Conservation (phyloP, 2,888 invertebrate genomes). For the Heliconius ismenius region DNA sequence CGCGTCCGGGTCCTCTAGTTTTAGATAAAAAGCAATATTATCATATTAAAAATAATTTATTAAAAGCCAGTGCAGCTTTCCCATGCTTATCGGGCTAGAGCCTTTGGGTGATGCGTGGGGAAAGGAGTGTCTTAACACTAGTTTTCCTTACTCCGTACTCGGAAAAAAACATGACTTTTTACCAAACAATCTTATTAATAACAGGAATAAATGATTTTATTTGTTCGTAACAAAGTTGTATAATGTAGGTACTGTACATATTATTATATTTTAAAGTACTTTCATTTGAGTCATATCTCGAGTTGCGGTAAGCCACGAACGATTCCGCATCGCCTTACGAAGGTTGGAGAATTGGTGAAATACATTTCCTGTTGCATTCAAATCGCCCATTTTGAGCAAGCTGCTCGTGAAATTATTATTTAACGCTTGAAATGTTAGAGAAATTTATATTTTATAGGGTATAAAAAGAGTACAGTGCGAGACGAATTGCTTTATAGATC, state of each 20-base stretch:
- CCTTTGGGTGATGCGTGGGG: not conserved
- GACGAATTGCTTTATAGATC: too few relatives aligned
- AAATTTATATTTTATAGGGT: not conserved
- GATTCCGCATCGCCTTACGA: constrained; percentile 33
- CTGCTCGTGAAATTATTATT: not conserved
- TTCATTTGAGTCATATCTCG: constrained; percentile 32
- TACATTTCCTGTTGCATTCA: constrained; percentile 30
- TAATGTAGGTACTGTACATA: not conserved
- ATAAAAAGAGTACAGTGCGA: too few relatives aligned
- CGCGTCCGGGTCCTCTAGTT: too few relatives aligned
- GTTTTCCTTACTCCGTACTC: not conserved
- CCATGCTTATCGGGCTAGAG: too few relatives aligned
- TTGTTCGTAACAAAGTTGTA: not conserved
- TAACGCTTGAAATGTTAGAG: not conserved
- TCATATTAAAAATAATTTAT: too few relatives aligned
- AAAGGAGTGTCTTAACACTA: not conserved
- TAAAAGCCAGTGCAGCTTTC: too few relatives aligned
- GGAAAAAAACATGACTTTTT: too few relatives aligned
- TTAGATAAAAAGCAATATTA: too few relatives aligned
- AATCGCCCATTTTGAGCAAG: constrained; percentile 3
- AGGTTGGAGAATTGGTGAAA: constrained; percentile 29
- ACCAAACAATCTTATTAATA: too few relatives aligned
- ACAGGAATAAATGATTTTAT: not conserved
- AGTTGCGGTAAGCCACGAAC: constrained; percentile 24
- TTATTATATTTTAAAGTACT: constrained; percentile 20